Evolutionary conservation across 2,888 invertebrate genomes (phyloP).

Genomic region (Entomobrya proxima): DNA sequence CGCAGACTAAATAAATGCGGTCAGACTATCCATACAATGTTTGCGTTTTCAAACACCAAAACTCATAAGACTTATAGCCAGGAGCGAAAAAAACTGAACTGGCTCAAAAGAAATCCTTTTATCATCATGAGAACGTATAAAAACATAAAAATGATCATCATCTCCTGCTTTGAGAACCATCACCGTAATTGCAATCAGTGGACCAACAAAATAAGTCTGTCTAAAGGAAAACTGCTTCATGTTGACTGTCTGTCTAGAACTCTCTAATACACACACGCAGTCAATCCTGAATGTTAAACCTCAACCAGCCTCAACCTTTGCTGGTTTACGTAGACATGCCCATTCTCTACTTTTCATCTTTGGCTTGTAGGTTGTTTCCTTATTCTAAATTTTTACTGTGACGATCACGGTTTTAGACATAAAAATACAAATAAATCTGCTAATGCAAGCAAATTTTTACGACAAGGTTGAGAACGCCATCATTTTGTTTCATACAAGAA

Average conservation of each 20-base stretch:
- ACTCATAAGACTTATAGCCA: conserved; percentile 48
- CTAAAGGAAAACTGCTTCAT: not conserved
- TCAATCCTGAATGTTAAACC: conserved; percentile 51
- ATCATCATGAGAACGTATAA: conserved; percentile 23
- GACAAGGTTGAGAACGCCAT: not conserved
- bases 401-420: conserved; percentile 6
- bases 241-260: no score
- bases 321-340: conserved; percentile 8
- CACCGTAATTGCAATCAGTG: not conserved
- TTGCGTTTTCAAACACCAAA: conserved; percentile 14
- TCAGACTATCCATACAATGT: conserved; percentile 22
- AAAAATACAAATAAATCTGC: conserved; percentile 11
- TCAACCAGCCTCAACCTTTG: conserved; percentile 68
- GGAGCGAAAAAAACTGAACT: conserved; percentile 39
- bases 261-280: not conserved
- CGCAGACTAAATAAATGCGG: conserved; percentile 35
- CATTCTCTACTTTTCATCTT: conserved; percentile 31
- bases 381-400: conserved; percentile 8
- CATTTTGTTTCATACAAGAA: not conserved
- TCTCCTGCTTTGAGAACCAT: not conserved
- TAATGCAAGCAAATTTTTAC: not conserved
- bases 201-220: not conserved
- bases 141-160: not conserved
- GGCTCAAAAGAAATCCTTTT: conserved; percentile 10
- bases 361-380: conserved; percentile 8